A percentile compares a stretch with the other conserved stretches of the same genome.
These are phyloP conservation scores for Ophiodon elongatus DNA, from an alignment of 2,113 vertebrate genomes.

Conservation along the genomic window DNA sequence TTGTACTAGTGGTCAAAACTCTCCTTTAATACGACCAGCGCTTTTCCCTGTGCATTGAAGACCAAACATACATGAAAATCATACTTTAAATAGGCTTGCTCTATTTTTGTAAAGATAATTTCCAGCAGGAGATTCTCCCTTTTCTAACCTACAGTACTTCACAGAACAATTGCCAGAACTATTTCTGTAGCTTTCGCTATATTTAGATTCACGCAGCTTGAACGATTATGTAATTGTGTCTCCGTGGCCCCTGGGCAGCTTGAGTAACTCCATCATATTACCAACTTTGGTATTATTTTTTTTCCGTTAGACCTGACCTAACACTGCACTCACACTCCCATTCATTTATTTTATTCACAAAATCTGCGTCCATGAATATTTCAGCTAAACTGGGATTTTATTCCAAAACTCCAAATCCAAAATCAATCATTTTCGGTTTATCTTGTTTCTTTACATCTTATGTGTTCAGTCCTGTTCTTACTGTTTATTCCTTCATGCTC, in stretches of 20 bases:
- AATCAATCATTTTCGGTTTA: not conserved
- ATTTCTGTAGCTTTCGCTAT: conserved; percentile 49
- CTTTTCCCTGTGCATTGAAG: not conserved
- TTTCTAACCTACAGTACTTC: conserved; percentile 36
- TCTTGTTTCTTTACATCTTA: not conserved
- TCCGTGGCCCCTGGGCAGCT: conserved; percentile 24
- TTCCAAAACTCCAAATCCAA: not conserved
- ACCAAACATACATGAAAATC: not conserved
- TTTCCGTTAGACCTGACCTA: not conserved
- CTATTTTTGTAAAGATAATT: not conserved
- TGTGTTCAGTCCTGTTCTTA: conserved; percentile 9
- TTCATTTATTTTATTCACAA: not conserved
- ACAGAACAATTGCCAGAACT: conserved; percentile 44
- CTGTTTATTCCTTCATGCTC: not conserved
- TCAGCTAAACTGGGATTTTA: not conserved
- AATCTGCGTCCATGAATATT: not conserved
- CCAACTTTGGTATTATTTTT: conserved; percentile 48
- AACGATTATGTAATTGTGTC: conserved; percentile 68
- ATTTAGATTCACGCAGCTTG: conserved; percentile 63
- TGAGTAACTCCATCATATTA: conserved; percentile 28
- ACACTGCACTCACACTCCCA: not conserved
- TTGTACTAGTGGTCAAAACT: not conserved
- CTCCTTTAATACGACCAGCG: not conserved
- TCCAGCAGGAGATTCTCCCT: not conserved
- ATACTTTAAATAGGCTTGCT: not conserved